phyloP scores from a whole-genome alignment of 2,797 vertebrate species.

The Argya squamiceps region DNA sequence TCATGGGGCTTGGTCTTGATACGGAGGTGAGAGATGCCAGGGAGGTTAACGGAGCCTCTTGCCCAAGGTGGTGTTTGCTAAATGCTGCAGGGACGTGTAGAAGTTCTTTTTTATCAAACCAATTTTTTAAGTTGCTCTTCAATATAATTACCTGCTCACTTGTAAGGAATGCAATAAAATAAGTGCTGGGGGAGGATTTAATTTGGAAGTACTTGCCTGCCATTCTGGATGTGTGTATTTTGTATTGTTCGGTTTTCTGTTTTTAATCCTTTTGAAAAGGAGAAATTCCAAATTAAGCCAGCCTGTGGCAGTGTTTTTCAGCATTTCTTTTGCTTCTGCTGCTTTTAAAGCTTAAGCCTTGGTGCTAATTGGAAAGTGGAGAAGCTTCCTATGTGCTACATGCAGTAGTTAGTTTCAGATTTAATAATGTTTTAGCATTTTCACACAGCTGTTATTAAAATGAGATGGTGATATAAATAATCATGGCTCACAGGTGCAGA shows the following conservation, averaged over 20 bases:
- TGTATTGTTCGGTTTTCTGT: background rate
- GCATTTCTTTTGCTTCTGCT: slow-evolving; percentile 22
- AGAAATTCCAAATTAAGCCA: slow-evolving; percentile 59
- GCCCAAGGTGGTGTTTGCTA: background rate
- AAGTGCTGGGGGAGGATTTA: background rate
- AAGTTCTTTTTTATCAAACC: background rate
- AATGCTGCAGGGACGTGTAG: background rate
- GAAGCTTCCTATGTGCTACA: background rate
- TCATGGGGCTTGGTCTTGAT: background rate
- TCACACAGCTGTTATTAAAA: background rate
- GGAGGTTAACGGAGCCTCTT: accelerated
- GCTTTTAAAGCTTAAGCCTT: background rate
- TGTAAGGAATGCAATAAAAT: background rate
- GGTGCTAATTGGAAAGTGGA: slow-evolving; percentile 16
- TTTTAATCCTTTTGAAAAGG: background rate
- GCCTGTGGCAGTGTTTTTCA: slow-evolving; percentile 69
- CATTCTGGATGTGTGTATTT: background rate
- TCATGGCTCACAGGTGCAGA: background rate
- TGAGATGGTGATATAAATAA: background rate
- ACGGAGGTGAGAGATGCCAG: background rate
- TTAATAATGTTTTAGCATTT: background rate
- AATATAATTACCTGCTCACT: background rate
- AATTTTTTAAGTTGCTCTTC: background rate
- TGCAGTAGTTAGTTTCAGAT: background rate
- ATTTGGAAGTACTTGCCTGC: background rate